Evolutionary conservation across 2,113 vertebrate species (phyloP), one percentile per base, ranked within the genome.

Genomic region (Pluvianellus socialis): DNA sequence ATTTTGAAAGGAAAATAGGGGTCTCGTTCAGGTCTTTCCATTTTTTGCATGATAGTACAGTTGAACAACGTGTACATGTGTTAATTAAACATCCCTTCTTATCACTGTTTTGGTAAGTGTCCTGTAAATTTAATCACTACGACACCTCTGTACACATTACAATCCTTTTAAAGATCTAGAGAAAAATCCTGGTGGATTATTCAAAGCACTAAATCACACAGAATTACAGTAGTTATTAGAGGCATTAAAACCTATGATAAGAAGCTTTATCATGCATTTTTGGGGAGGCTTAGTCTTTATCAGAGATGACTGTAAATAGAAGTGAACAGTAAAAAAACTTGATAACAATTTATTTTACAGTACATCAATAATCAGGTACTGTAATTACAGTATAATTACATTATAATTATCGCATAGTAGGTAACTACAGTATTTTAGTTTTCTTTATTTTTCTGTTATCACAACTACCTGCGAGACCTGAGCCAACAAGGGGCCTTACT

Each of bases 91-190:
- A 91, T 61, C 44, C 50, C 21, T 89, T 97, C 83, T 95, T 97
- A 97, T 97, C 96, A 85, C 88, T 93, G 86, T 97, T 97, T 96
- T 96, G 92, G 85, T 94, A 91, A 97, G 80, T 95, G 80, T 97
- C 86, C 91, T 93, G 65, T 94, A 94, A 97, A 95, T 96, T 96
- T 96, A 94, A 94, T 96, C 93, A 97, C 93, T 97, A 40, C 10
- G 68, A 96, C 92, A 87, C 95, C 79, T 98, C 94, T 98, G 93
- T 97, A 96, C 87, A 97, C 91, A 97, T 95, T 97, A 77, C 81
- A 97, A 88, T 97, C 89, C 94, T 97, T 97, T 97, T 97, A 96
- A 98, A 97, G 93, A 97, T 96, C 95, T 98, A 97, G 96, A 91
- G 95, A 95, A 97, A 97, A 97, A 96, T 97, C 91, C 95, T 97